Evolutionary conservation across 2,797 vertebrate genomes (phyloP).

Genomic region (Hypotaenidia philippensis): DNA sequence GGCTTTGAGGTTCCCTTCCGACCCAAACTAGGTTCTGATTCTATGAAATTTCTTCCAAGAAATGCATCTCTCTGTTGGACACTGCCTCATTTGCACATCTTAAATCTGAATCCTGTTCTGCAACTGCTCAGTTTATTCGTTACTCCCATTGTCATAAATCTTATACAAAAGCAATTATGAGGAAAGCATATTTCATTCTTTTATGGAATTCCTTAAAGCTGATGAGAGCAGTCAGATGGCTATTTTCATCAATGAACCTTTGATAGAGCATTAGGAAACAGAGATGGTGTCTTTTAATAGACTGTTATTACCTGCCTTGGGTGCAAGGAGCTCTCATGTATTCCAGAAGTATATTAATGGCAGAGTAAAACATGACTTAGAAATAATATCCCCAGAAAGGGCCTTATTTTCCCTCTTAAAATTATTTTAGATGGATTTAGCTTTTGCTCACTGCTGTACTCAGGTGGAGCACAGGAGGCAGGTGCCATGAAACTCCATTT

Average conservation of each 20-base stretch:
- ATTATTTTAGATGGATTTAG: conserved; percentile 11
- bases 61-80: neutral
- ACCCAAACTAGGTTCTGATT: too few species aligned
- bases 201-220: conserved; percentile 72
- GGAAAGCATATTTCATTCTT: conserved; percentile 70
- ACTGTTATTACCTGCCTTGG: conserved; percentile 69
- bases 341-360: conserved; percentile 70
- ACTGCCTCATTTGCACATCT: conserved; percentile 52
- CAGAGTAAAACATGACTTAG: conserved; percentile 50
- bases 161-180: conserved; percentile 45
- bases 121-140: conserved; percentile 58
- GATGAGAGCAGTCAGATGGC: conserved; percentile 68
- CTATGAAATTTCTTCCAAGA: neutral
- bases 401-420: conserved; percentile 9
- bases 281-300: conserved; percentile 70
- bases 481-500: neutral
- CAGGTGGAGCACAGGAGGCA: fast-evolving
- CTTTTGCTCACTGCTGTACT: neutral
- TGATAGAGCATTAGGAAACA: conserved; percentile 74
- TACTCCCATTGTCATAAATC: conserved; percentile 62
- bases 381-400: conserved; percentile 54
- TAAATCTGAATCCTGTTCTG: conserved; percentile 46
- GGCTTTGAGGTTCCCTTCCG: too few species aligned
- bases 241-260: conserved; percentile 75
- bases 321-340: conserved; percentile 68